Evolutionary conservation across 2,113 vertebrate genomes (phyloP).

Genomic region (Drymodes brunneopygia): DNA sequence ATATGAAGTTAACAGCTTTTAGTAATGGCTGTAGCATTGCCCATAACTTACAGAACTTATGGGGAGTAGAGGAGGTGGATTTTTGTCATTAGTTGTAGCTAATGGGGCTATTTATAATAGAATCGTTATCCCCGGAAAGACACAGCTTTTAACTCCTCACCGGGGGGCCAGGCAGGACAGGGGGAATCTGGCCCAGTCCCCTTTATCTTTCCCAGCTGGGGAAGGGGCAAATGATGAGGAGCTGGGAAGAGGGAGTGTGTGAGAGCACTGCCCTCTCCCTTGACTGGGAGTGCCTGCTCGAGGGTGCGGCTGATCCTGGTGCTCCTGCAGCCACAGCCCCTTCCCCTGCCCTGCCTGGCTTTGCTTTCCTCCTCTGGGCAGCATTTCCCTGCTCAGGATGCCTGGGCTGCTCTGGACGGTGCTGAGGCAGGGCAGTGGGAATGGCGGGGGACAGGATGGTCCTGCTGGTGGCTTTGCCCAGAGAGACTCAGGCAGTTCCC

Average conservation of each 20-base stretch:
- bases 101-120: conserved; percentile 74
- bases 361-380: background rate
- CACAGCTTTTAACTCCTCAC: conserved; percentile 34
- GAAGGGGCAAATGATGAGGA: background rate
- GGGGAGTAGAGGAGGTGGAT: conserved; percentile 66
- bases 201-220: background rate
- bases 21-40: conserved; percentile 71
- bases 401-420: background rate
- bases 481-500: background rate
- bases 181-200: background rate
- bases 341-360: background rate
- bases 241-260: background rate
- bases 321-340: background rate
- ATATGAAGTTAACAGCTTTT: conserved; percentile 77
- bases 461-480: background rate
- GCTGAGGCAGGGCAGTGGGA: background rate
- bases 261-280: background rate
- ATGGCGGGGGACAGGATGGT: rapidly evolving
- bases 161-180: background rate
- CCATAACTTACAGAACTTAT: conserved; percentile 72
- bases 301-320: rapidly evolving
- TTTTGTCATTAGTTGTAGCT: conserved; percentile 78
- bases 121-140: conserved; percentile 57
- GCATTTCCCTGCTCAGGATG: background rate
- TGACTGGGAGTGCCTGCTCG: background rate